Evolutionary conservation across 2,888 invertebrate genomes (phyloP).

Genomic region (Volucella zonaria): DNA sequence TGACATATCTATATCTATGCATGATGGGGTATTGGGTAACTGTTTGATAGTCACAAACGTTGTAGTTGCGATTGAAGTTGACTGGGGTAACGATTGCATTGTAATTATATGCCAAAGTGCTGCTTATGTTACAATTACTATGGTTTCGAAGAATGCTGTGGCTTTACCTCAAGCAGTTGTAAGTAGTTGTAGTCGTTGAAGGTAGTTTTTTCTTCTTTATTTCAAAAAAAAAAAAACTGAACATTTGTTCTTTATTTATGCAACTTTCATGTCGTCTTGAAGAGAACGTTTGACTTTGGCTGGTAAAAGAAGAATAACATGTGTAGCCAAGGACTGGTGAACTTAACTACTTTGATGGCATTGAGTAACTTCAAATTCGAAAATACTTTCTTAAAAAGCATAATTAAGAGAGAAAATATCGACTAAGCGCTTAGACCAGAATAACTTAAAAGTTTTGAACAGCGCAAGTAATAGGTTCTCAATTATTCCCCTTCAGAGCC

Average conservation of each 20-base stretch:
- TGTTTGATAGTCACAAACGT: conserved; percentile 10
- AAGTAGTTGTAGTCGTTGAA: not conserved
- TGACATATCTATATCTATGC: conserved; percentile 29
- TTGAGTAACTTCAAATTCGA: not conserved
- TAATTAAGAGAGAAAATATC: no score
- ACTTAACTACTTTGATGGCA: not conserved
- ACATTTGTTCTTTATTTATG: conserved; percentile 9
- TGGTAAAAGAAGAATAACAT: conserved; percentile 27
- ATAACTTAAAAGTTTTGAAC: no score
- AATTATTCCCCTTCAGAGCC: no score
- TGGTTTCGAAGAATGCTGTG: conserved; percentile 71
- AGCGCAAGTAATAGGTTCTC: no score
- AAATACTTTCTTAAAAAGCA: no score
- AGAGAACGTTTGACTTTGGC: not conserved
- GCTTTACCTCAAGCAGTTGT: conserved; percentile 38
- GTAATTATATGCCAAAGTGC: conserved; percentile 63
- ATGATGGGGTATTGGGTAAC: conserved; percentile 61
- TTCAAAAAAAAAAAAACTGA: no score
- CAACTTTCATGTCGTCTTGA: conserved; percentile 9
- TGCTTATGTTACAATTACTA: conserved; percentile 70
- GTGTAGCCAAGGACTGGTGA: conserved; percentile 46
- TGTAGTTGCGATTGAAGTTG: not conserved
- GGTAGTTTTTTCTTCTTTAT: conserved; percentile 1
- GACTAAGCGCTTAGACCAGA: no score
- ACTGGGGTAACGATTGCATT: conserved; percentile 46